Percentiles rank a stretch among this genome's conserved stretches.
Conservation (phyloP, 2,797 vertebrate genomes). For the Masticophis lateralis region DNA sequence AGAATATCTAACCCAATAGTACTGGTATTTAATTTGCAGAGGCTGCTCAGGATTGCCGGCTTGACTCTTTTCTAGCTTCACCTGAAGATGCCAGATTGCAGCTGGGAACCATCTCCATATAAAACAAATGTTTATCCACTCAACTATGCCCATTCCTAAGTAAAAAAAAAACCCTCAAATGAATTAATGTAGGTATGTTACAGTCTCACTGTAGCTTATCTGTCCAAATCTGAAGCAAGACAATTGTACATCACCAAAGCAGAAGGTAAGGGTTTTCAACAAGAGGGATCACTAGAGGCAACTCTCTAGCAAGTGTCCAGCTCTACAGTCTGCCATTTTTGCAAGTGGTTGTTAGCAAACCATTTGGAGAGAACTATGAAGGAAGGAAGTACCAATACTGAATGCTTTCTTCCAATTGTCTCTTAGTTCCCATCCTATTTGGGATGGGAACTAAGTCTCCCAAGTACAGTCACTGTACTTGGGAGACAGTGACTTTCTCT, state of each 20-base stretch:
- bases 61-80: not conserved
- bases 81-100: not conserved
- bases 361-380: not conserved
- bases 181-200: not conserved
- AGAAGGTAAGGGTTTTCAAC: not conserved
- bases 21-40: not conserved
- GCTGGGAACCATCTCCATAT: not conserved
- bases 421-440: not conserved
- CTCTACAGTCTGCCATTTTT: not conserved
- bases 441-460: too few species aligned
- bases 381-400: not conserved
- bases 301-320: not conserved
- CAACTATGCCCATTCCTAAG: not conserved
- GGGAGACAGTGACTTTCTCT: not conserved
- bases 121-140: not conserved
- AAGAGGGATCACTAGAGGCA: not conserved
- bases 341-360: not conserved
- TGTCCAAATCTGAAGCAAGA: not conserved
- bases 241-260: not conserved
- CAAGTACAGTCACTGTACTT: not conserved
- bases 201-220: not conserved
- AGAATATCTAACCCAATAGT: not conserved
- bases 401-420: too few species aligned
- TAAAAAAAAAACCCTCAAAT: not conserved
- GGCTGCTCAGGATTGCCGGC: not conserved